Conservation (phyloP, 2,888 invertebrate species). For the Pseudococcus jackbeardsleyi region DNA sequence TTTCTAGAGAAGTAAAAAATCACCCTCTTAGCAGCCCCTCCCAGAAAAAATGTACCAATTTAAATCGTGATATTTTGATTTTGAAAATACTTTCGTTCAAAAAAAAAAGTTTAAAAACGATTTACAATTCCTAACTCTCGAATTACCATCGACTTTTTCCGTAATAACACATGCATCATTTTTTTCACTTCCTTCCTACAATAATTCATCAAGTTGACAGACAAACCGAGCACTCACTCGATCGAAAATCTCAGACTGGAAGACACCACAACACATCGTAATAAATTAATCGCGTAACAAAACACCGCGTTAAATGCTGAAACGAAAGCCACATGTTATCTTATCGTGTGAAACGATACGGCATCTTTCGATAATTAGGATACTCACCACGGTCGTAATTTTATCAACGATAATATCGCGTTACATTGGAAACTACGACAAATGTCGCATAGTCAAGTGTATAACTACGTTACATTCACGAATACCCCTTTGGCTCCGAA, state of each 20-base stretch:
- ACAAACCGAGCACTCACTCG: neutral
- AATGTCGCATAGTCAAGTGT: neutral
- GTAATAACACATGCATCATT: no score
- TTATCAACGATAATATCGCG: neutral
- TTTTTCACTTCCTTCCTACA: no score
- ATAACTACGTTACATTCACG: neutral
- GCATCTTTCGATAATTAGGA: conserved; percentile 6
- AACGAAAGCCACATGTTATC: neutral
- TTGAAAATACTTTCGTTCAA: no score
- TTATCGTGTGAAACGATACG: conserved; percentile 12
- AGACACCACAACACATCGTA: neutral
- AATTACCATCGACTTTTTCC: no score
- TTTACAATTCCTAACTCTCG: no score
- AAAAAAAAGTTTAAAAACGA: no score
- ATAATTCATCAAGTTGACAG: no score
- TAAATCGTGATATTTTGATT: no score
- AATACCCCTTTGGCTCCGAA: neutral
- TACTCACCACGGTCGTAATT: neutral
- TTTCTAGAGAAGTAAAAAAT: no score
- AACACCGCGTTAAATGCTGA: neutral
- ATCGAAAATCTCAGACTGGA: neutral
- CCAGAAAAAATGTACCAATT: no score
- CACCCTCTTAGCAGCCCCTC: no score
- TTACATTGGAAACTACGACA: neutral
- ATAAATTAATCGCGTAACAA: neutral